Evolutionary conservation across 2,113 vertebrate genomes (phyloP), one percentile per base, ranked within the genome.

Genomic region (Brachypodius melanocephalos): DNA sequence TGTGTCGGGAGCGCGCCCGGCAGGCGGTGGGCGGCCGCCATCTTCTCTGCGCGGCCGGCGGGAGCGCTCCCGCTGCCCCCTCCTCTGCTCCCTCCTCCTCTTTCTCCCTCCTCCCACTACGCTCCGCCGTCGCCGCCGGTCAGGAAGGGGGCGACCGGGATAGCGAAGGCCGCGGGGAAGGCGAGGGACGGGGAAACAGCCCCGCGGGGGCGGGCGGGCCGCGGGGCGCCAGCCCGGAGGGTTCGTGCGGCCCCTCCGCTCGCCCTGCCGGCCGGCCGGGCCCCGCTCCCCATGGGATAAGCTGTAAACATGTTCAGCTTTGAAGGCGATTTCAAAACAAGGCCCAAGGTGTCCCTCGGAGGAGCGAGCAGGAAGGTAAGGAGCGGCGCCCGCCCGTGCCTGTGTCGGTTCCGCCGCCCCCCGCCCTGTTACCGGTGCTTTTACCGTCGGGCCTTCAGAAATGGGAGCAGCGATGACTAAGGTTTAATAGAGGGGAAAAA

Each of bases 321-420:
- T 95, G 99, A 99, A 97, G 99, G 99, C 94, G 99, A 99, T 85
- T 99, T 99, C 98, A 99, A 99, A 97, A 99, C 99, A 93, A 98
- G 99, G 98, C 99, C 99, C 97, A 99, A 99, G 97, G 99, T 99
- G 84, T 99, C 99, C 69, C 99, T 99, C 78, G 99, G 99, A 89
- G 99, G 99, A 97, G 99, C 99, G 36, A 99, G 99, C 92, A 98
- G 98, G 98, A 99, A 99, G 98, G 99, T 99, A 96, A 96, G 97
- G 22, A 73, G 38, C 54, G 46, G 48, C 61, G 36, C 46, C 71
- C 8, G 67, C 48, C 42, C 54, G 38, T 42, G 42, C 51, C 43
- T 24, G 54, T 71, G 57, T 88, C 68, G 24, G 24, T 46, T 34
- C 49, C 22, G 51, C 51, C 67, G 40, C 13, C 69, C 74, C 66